These are phyloP conservation scores for Labia minor DNA, from an alignment of 2,888 invertebrate genomes.

Conservation along the genomic window DNA sequence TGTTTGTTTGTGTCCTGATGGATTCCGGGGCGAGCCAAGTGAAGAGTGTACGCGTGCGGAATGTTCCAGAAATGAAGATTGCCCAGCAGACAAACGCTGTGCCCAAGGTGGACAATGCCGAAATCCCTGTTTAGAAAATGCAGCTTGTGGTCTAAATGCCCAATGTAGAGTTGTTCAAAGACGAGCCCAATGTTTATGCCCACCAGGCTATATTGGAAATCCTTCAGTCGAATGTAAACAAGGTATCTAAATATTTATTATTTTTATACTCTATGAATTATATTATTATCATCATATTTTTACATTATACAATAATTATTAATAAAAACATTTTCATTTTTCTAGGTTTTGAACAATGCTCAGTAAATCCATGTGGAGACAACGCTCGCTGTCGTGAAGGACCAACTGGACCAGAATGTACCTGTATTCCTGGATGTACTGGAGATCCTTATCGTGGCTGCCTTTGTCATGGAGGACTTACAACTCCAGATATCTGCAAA, in stretches of 20 bases:
- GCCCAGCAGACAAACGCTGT: conserved; percentile 66
- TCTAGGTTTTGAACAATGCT: conserved; percentile 56
- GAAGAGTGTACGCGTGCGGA: conserved; percentile 64
- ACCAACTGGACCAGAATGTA: conserved; percentile 65
- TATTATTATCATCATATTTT: conserved; percentile 14
- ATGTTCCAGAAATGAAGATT: conserved; percentile 64
- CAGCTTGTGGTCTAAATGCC: conserved; percentile 72
- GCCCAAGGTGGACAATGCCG: conserved; percentile 58
- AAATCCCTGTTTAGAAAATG: conserved; percentile 67
- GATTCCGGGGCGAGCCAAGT: conserved; percentile 69
- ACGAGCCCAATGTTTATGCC: conserved; percentile 65
- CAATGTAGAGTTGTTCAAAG: conserved; percentile 70
- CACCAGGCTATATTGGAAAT: conserved; percentile 61
- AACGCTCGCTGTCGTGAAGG: conserved; percentile 73
- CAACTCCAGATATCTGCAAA: conserved; percentile 57
- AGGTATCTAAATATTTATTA: conserved; percentile 32
- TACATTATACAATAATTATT: background rate
- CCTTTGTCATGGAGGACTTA: conserved; percentile 52
- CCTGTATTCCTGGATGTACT: conserved; percentile 65
- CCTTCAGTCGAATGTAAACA: conserved; percentile 57
- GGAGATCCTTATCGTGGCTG: conserved; percentile 75
- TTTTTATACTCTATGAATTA: conserved; percentile 19
- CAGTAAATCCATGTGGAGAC: conserved; percentile 71
- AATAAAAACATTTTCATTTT: background rate
- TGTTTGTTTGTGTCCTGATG: conserved; percentile 77